These are phyloP conservation scores for Schizopygopsis malacanthus DNA, from an alignment of 2,797 vertebrate genomes.

Conservation along the genomic window DNA sequence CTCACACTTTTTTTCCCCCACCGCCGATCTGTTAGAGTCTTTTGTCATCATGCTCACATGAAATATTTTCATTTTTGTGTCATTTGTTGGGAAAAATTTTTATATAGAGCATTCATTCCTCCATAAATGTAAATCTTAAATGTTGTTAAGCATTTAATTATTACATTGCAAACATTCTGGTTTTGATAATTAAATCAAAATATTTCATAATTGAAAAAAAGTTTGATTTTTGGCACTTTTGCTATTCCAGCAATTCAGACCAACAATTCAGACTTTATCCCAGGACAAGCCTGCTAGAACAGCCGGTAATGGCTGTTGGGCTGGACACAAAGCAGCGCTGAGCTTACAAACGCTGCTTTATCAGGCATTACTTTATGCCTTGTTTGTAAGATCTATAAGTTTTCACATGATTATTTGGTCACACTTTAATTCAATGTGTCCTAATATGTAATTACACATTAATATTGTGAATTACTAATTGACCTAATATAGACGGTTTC, in stretches of 20 bases:
- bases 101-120: background rate
- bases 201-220: background rate
- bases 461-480: too few relatives aligned
- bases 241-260: background rate
- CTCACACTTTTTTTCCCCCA: conserved; percentile 51
- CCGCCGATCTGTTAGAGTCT: conserved; percentile 33
- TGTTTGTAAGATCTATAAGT: too few relatives aligned
- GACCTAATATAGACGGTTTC: too few relatives aligned
- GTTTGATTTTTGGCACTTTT: background rate
- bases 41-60: conserved; percentile 37
- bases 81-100: background rate
- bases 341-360: too few relatives aligned
- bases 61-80: background rate
- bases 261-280: background rate
- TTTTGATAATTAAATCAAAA: background rate
- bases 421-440: too few relatives aligned
- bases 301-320: too few relatives aligned
- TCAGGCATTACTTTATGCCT: too few relatives aligned
- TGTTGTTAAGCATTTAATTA: background rate
- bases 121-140: background rate
- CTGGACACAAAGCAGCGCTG: too few relatives aligned
- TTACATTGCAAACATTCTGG: background rate
- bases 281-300: background rate
- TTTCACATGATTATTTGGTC: too few relatives aligned
- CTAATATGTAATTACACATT: too few relatives aligned